Evolutionary conservation across 2,888 invertebrate genomes (phyloP), one percentile per base, ranked within the genome.

Genomic region (Drosophila tripunctata): DNA sequence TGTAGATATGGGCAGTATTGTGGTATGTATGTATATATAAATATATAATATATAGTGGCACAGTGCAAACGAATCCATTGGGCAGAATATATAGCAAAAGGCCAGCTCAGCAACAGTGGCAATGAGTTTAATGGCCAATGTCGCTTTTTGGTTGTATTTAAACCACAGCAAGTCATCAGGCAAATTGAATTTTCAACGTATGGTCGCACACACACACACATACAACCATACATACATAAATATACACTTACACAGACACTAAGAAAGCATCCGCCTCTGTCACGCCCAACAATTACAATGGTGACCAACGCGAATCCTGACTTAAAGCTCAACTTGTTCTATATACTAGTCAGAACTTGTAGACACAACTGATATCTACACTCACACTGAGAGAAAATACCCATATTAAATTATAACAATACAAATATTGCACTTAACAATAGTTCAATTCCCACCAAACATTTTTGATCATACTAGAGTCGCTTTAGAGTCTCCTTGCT

Each of bases 131-230:
- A 80, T 81, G 80, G 68, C 68, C 81, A 74, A 75, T 77, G 81
- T 83, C 83, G 73, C 79, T 73, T 74, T 86, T 80, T 83, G 75
- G 78, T 75, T 73, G 75, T 75, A 73, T 82, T 82, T 77, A 80
- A 86, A 82, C 87, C 84, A 80, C 85, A 85, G 85, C 86, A 82
- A 86, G 80, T 89, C 88, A 89, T 89, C 88, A 89, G 79, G 88
- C 78, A 89, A 89, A 89, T 89, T 89, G 87, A 89, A 89, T 89
- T 89, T 89, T 88, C 87, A 89, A 80, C 88, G 89, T 88, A 84
- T 83, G 88, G 83, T 83, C 79, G 79, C 76, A 74, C 60, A 74
- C 51, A 65, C 52, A 43, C 50, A 54, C 45, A 50, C 40, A 52
- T 30, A 55, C 38, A 31, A 33, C 10, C 15, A n/a, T 10, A 19